These are phyloP conservation scores for Poeciliopsis gracilis DNA, from an alignment of 2,797 vertebrate species.

Conservation along the genomic window DNA sequence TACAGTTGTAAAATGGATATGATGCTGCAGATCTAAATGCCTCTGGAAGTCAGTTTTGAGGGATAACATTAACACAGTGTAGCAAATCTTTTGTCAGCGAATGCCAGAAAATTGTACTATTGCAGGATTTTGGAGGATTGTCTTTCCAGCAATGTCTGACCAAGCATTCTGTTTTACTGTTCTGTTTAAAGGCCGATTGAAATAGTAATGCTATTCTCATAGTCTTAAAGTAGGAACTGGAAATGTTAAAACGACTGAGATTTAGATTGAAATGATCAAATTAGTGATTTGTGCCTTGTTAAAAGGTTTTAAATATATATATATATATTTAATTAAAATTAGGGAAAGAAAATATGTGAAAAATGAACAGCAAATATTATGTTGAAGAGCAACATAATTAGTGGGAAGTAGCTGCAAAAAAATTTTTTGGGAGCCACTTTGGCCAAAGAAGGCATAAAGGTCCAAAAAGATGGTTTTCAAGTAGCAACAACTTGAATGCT, in stretches of 20 bases:
- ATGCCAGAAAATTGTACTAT: slow-evolving; percentile 49
- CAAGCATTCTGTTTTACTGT: slow-evolving; percentile 34
- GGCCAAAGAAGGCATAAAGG: background rate
- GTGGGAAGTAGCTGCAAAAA: background rate
- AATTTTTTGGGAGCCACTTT: background rate
- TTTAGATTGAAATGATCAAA: slow-evolving; percentile 1
- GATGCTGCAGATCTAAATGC: slow-evolving; percentile 42
- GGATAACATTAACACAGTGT: slow-evolving; percentile 46
- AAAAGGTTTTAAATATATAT: background rate
- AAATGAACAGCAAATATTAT: background rate
- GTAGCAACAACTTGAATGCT: background rate
- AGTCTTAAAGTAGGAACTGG: slow-evolving; percentile 14
- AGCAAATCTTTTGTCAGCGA: slow-evolving; percentile 73
- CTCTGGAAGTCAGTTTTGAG: slow-evolving; percentile 47
- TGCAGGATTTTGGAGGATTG: slow-evolving; percentile 67
- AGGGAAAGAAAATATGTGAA: background rate
- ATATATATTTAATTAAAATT: background rate
- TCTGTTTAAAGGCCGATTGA: slow-evolving; percentile 32
- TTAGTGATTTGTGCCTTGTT: background rate
- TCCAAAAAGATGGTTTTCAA: background rate
- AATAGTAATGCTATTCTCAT: slow-evolving; percentile 26
- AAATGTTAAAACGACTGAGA: background rate
- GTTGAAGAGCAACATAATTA: background rate
- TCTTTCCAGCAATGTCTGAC: slow-evolving; percentile 68
- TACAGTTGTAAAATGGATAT: slow-evolving; percentile 12